These are phyloP conservation scores for Nudaria mundana DNA, from an alignment of 2,888 invertebrate species.

Conservation along the genomic window DNA sequence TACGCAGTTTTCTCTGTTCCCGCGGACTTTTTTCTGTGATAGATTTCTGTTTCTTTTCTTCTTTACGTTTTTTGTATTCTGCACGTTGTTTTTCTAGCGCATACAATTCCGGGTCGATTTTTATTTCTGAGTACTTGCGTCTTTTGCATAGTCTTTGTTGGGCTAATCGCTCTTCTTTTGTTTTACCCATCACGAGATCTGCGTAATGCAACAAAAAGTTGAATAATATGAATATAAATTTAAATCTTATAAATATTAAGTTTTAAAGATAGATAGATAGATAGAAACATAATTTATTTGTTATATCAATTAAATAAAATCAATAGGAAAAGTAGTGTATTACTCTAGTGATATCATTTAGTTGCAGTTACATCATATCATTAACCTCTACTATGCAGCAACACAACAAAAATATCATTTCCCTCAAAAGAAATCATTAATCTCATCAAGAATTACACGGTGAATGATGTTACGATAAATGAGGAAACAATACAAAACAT, in stretches of 20 bases:
- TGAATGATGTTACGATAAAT: no score
- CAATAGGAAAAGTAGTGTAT: not conserved
- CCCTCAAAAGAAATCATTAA: slow-evolving; percentile 1
- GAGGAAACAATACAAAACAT: no score
- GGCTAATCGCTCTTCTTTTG: not conserved
- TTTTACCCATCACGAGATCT: not conserved
- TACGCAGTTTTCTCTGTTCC: not conserved
- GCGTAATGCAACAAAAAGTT: not conserved
- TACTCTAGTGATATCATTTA: not conserved
- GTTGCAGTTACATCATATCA: not conserved
- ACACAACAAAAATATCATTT: slow-evolving; percentile 1
- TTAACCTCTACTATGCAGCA: not conserved
- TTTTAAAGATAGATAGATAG: no score
- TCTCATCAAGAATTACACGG: no score
- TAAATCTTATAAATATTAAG: no score
- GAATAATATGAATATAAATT: no score
- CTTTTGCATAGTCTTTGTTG: not conserved
- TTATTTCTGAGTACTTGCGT: not conserved
- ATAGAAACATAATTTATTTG: no score
- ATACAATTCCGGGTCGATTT: not conserved
- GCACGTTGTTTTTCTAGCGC: not conserved
- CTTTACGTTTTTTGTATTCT: not conserved
- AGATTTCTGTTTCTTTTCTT: slow-evolving; percentile 1
- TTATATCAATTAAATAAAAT: not conserved
- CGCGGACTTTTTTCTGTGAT: not conserved